Evolutionary conservation across 1,140 invertebrate genomes (phyloP).

Genomic region (Drosophila arizonae): DNA sequence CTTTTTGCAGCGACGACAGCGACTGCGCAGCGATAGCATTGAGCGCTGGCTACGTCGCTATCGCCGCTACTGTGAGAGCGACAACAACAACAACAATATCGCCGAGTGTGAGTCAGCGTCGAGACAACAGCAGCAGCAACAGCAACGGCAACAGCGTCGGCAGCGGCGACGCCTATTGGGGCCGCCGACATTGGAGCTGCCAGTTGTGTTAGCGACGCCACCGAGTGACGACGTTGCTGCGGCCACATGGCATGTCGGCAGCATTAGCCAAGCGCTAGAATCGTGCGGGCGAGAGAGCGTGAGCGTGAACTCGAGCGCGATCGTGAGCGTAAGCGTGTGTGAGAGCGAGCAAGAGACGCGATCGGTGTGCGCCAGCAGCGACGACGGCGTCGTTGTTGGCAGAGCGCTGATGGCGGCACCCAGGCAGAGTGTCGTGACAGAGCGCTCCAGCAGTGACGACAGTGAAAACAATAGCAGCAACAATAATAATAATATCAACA

Average conservation of each 20-base stretch:
- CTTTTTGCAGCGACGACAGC: constrained; percentile 43
- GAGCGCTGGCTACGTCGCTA: constrained; percentile 40
- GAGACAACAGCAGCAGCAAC: neutral
- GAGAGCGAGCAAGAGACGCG: constrained; percentile 19
- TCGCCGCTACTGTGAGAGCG: constrained; percentile 29
- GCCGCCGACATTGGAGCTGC: constrained; percentile 32
- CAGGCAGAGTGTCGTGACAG: constrained; percentile 52
- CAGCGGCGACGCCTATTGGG: constrained; percentile 26
- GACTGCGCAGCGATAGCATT: constrained; percentile 16
- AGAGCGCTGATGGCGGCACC: constrained; percentile 63
- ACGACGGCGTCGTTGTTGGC: neutral
- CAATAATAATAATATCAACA: neutral
- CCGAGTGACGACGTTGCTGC: constrained; percentile 64
- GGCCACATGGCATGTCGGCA: constrained; percentile 33
- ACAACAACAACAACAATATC: constrained; percentile 13
- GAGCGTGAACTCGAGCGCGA: neutral
- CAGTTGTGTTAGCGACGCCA: constrained; percentile 55
- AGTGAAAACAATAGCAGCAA: constrained; percentile 49
- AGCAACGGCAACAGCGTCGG: neutral
- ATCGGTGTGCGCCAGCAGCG: constrained; percentile 1
- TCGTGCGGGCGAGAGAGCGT: constrained; percentile 3
- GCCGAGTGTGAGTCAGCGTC: constrained; percentile 56
- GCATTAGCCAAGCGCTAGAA: constrained; percentile 34
- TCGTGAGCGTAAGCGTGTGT: neutral
- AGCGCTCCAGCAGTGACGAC: constrained; percentile 40